Evolutionary conservation across 2,113 vertebrate species (phyloP), one percentile per base, ranked within the genome.

Genomic region (Mungos mungo): DNA sequence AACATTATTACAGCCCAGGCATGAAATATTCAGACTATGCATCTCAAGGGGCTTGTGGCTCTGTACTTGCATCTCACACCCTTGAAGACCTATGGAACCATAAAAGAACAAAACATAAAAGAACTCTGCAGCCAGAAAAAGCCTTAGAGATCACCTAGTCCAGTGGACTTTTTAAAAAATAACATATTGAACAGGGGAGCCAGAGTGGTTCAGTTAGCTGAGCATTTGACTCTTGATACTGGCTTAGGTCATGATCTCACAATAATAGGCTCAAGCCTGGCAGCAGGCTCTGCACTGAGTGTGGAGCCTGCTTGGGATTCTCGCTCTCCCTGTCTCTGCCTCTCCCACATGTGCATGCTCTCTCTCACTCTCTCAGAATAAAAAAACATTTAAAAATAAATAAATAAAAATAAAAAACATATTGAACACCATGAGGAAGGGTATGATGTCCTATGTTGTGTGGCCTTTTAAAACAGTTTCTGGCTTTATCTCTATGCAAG

Each of bases 1-100:
- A 94, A 74, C 21, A 94, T 96, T 69, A 92, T 66, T 88, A 76
- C 1, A 90, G 19, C 68, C 68, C 47, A 83, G 21, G 21, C 23
- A 92, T 95, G 68, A 91, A 97, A 95, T 86, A 95, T 38, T 95
- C 95, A 94, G 27, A 88, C 68, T 85, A n/a, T 52, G 38, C 16
- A 66, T 79, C 38, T 94, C 68, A 88, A 96, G 72, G 21, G 71
- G 47, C 52, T 82, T 66, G 14, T 38, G 41, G 91, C 63, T 96
- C 57, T 89, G 7, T 47, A 93, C 47, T 76, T 66, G 21, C 8
- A 95, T 41, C 60, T 85, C 57, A 96, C 18, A 82, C 35, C 54
- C 71, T 79, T 95, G 94, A 93, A 86, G 38, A 88, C 38, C 52
- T 86, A 77, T 72, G 23, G 18, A 92, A 79, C 50, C 29, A 94